phyloP scores from a whole-genome alignment of 2,797 vertebrate species.

The Rhinogobio ventralis region DNA sequence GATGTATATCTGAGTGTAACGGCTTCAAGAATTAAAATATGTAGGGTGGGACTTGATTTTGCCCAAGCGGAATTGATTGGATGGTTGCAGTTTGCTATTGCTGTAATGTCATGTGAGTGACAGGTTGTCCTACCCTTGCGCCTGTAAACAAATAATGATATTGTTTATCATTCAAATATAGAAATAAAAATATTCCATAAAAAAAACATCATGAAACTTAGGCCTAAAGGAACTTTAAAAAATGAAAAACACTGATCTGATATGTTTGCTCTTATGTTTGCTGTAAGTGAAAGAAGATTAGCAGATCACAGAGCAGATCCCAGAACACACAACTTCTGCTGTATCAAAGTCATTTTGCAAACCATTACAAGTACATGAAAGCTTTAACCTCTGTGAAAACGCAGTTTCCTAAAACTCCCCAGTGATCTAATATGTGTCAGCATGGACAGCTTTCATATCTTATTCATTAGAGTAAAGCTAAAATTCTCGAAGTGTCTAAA shows the following conservation, averaged over 20 bases:
- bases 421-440: neutral
- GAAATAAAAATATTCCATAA: too few relatives aligned
- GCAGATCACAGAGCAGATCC: neutral
- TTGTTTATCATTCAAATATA: too few relatives aligned
- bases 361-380: constrained; percentile 26
- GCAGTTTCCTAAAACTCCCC: neutral
- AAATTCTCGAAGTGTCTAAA: constrained; percentile 21
- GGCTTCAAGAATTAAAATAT: neutral
- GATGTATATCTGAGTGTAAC: neutral
- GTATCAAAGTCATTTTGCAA: neutral
- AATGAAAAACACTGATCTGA: neutral
- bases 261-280: neutral
- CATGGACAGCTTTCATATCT: constrained; percentile 16
- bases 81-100: too few relatives aligned
- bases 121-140: too few relatives aligned
- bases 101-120: too few relatives aligned
- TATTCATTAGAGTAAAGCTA: constrained; percentile 35
- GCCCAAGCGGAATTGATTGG: neutral
- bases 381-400: neutral
- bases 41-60: neutral
- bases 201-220: neutral
- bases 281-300: neutral
- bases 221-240: neutral
- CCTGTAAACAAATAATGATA: too few relatives aligned
- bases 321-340: neutral